Conservation (phyloP, 1,140 invertebrate species). For the Gryllus bimaculatus region DNA sequence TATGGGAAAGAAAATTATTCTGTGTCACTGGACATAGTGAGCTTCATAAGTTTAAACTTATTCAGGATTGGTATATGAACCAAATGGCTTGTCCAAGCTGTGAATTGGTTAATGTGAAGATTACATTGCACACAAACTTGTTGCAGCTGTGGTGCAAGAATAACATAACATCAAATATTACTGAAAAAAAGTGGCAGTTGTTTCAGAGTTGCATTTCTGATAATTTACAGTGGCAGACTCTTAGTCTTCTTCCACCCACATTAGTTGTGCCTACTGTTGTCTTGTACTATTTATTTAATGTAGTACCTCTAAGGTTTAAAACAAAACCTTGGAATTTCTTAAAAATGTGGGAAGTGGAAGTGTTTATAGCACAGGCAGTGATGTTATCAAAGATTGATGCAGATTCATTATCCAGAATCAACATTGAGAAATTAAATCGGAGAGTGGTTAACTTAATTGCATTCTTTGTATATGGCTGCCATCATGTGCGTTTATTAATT, state of each 20-base stretch:
- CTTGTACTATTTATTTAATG: not conserved
- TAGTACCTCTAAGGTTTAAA: not conserved
- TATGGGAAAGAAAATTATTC: no score
- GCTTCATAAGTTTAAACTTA: no score
- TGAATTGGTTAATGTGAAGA: no score
- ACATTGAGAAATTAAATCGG: constrained; percentile 18
- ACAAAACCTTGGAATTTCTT: not conserved
- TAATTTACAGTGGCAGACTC: not conserved
- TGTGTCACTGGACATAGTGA: no score
- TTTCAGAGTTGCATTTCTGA: not conserved
- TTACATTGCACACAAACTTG: no score
- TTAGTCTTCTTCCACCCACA: not conserved
- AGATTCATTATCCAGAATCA: constrained; percentile 16
- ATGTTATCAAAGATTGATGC: constrained; percentile 15
- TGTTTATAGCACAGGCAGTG: not conserved
- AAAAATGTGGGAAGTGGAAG: not conserved
- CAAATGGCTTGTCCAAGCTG: no score
- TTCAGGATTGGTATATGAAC: no score
- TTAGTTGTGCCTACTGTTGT: not conserved
- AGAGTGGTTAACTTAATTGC: constrained; percentile 15
- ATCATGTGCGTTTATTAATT: not conserved
- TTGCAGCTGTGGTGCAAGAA: no score
- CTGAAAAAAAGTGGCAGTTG: not conserved
- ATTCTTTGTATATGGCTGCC: constrained; percentile 6
- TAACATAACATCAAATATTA: no score